Base-by-base conservation (phyloP, 2,888 invertebrate genomes). In the Erebia ligea region DNA sequence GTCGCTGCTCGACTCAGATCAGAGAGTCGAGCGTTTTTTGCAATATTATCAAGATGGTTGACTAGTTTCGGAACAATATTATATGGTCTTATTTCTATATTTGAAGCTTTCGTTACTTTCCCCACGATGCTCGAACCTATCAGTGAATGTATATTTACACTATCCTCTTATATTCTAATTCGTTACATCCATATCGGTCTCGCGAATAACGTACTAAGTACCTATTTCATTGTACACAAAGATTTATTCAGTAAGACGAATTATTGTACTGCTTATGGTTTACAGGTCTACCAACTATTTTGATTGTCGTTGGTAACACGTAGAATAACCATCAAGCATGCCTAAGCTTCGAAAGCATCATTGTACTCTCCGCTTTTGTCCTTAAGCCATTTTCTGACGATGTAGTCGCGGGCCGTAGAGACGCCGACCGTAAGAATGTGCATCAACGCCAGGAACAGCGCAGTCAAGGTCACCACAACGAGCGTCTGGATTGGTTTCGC, bases 401-500 rank as follows among this genome's bases (percentile, higher is more conserved):
- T 75, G 69, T 81, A 76, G 75, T 92, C 94, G 48, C 95, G 91
- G 1, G 93, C 83, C 17, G 94, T 88, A 59, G 95, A 95, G 34
- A 96, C 79, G 19, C 93, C 88, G 73, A 95, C 96, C 8, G 95
- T 91, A 19, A 95, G 79, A 52, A 95, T 91, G 84, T 97, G 97
- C 80, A 96, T 93, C 68, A 96, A 82, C 2, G 95, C 93, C 13
- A 96, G 92, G 85, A 97, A 96, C 40, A 95, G 83, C 10, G 95
- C 94, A 10, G 96, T 96, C 54, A 95, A 94, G 0, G 95, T 88
- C 76, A 96, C 95, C 72, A 96, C 94, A 21, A 95, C 90, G 73
- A 95, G 85, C 4, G 96, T 95, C 77, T 92, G 92, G 63, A 94
- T 91, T 0, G 97, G 96, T 80, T 95, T 95, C 61, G 95, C 93